Evolutionary conservation across 1,140 invertebrate species (phyloP), one percentile per base, ranked within the genome.

Genomic region (Bombus affinis): DNA sequence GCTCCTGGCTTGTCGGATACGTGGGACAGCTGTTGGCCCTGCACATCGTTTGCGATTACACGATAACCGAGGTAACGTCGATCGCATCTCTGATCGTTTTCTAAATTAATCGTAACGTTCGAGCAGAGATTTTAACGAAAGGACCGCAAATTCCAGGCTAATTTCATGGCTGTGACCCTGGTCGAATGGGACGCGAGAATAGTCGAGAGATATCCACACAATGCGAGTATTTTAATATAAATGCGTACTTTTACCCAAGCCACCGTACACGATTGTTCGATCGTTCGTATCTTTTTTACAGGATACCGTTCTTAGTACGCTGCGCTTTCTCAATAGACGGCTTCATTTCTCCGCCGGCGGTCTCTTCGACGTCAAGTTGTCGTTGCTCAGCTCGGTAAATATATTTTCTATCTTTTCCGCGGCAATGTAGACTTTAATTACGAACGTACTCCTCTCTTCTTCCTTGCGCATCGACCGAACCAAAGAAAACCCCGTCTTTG

Each of bases 321-420:
- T 95, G 74, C 91, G 94, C 76, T 84, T 93, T 80, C 47, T 93
- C 77, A 93, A 94, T 89, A 92, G 93, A 62, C 92, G 82, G 37
- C 89, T 95, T 28, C 83, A 89, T 66, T 95, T 95, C 81, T 89
- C 93, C 12, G 94, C 95, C 39, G 94, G 88, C 25, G 94, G 93
- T 28, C 94, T 93, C 82, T 95, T 94, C 86, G 39, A 92, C 79
- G 92, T 95, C 57, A 92, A 95, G 81, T 85, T 95, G 62, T 90
- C 88, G 2, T 86, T 95, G 32, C 80, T 95, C n/a, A 78, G 92
- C 37, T 93, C 95, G 90, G 94, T 95, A 89, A 93, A 22, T 15
- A 25, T 8, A 32, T 53, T 65, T 42, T 22, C 25, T 37, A 44
- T 22, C 4, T 25, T 39, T 18, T 44, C 70, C 3, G 18, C n/a